These are phyloP conservation scores for Eupeodes latifasciatus DNA, from an alignment of 2,888 invertebrate genomes.

Conservation along the genomic window DNA sequence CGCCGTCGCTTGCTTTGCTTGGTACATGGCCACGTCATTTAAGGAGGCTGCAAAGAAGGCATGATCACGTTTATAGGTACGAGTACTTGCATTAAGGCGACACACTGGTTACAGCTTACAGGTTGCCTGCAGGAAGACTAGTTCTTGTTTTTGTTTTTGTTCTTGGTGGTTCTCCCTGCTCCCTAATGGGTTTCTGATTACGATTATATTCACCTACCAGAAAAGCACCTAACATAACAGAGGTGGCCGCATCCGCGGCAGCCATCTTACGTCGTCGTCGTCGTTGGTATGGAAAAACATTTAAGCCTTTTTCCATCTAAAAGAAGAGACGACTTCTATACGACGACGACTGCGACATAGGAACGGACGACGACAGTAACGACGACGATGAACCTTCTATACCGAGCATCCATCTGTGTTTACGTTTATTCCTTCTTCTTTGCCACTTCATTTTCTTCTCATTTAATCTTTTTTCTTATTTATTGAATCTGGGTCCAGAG, in stretches of 20 bases:
- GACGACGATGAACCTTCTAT: slow-evolving; percentile 61
- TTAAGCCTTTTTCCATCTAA: slow-evolving; percentile 66
- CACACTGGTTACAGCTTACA: slow-evolving; percentile 29
- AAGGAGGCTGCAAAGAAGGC: slow-evolving; percentile 4
- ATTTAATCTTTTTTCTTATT: slow-evolving; percentile 45
- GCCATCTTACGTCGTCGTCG: slow-evolving; percentile 51
- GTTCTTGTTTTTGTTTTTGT: slow-evolving; percentile 30
- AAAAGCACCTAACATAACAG: slow-evolving; percentile 73
- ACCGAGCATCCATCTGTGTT: slow-evolving; percentile 73
- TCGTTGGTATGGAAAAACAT: slow-evolving; percentile 53
- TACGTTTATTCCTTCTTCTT: slow-evolving; percentile 74
- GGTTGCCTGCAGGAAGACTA: slow-evolving; percentile 65
- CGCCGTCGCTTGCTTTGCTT: too few relatives aligned
- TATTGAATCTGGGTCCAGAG: slow-evolving; percentile 71
- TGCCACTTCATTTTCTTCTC: slow-evolving; percentile 71
- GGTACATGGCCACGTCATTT: slow-evolving; percentile 21
- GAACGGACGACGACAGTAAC: slow-evolving; percentile 31
- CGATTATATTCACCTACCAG: slow-evolving; percentile 75
- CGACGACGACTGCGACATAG: slow-evolving; percentile 6
- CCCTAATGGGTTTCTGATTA: slow-evolving; percentile 73
- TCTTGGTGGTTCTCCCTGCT: slow-evolving; percentile 40
- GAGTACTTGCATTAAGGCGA: slow-evolving; percentile 6
- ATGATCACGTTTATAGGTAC: background rate
- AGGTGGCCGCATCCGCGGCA: slow-evolving; percentile 38
- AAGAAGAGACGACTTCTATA: background rate